These are phyloP conservation scores for Orthosia cruda DNA, from an alignment of 2,888 invertebrate species.

Conservation along the genomic window DNA sequence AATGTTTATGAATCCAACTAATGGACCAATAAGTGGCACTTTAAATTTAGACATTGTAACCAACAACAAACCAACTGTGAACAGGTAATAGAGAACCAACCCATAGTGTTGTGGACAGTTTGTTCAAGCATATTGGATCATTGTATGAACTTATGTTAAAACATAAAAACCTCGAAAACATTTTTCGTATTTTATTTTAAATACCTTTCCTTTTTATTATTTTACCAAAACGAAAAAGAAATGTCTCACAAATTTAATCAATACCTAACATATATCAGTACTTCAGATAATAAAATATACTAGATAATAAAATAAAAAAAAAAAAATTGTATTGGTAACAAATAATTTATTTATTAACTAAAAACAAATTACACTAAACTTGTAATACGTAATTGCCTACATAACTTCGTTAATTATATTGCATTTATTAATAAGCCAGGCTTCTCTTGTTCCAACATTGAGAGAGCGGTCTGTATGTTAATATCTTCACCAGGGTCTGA, in stretches of 20 bases:
- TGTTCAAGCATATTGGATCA: slow-evolving; percentile 89
- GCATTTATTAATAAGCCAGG: slow-evolving; percentile 90
- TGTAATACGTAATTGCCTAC: not conserved
- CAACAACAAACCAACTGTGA: slow-evolving; percentile 74
- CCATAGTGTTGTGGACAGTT: slow-evolving; percentile 84
- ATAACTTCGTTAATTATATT: slow-evolving; percentile 20
- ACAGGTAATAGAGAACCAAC: slow-evolving; percentile 77
- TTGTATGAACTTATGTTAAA: slow-evolving; percentile 91
- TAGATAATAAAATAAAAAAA: slow-evolving; percentile 11
- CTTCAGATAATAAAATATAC: not conserved
- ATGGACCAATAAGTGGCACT: slow-evolving; percentile 89
- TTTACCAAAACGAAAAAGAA: not conserved
- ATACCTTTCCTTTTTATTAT: not conserved
- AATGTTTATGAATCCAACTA: slow-evolving; percentile 85
- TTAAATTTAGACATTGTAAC: slow-evolving; percentile 79
- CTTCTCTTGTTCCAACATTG: slow-evolving; percentile 93
- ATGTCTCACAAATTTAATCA: not conserved
- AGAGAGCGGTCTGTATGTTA: slow-evolving; percentile 93
- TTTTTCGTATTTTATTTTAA: slow-evolving; percentile 78
- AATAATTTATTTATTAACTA: slow-evolving; percentile 48
- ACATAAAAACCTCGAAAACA: slow-evolving; percentile 88
- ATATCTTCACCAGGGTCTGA: slow-evolving; percentile 91
- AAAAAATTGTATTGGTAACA: slow-evolving; percentile 48
- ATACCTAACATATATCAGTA: not conserved
- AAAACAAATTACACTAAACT: slow-evolving; percentile 26